Evolutionary conservation across 2,113 vertebrate genomes (phyloP).

Genomic region (Microcebus griseorufus): DNA sequence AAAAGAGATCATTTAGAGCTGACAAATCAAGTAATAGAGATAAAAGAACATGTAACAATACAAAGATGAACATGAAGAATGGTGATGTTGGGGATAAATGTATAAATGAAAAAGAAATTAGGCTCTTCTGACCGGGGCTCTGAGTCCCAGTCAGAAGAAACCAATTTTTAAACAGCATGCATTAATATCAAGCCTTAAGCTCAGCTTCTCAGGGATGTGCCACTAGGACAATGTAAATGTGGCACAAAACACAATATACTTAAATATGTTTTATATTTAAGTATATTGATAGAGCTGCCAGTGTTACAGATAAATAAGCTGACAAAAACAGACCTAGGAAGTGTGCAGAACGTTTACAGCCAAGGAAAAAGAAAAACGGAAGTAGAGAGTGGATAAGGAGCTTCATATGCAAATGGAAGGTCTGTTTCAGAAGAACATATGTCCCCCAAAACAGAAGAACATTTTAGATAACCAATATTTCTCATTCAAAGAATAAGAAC

Average conservation of each 20-base stretch:
- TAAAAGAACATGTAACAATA: background rate
- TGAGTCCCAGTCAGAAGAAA: background rate
- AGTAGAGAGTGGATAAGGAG: no score
- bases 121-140: no score
- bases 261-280: background rate
- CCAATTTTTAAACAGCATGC: background rate
- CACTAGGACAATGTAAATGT: background rate
- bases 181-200: background rate
- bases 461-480: background rate
- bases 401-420: background rate
- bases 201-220: background rate
- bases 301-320: background rate
- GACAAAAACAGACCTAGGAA: background rate
- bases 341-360: background rate
- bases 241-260: background rate
- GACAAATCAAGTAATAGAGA: background rate
- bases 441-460: background rate
- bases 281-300: background rate
- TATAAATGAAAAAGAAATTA: no score
- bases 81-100: background rate
- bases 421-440: background rate
- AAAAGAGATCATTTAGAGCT: slow-evolving; percentile 5
- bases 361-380: background rate
- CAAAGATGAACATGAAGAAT: background rate
- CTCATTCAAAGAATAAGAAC: background rate